Base-by-base conservation (phyloP, 2,888 invertebrate species). In the Tholera decimalis region DNA sequence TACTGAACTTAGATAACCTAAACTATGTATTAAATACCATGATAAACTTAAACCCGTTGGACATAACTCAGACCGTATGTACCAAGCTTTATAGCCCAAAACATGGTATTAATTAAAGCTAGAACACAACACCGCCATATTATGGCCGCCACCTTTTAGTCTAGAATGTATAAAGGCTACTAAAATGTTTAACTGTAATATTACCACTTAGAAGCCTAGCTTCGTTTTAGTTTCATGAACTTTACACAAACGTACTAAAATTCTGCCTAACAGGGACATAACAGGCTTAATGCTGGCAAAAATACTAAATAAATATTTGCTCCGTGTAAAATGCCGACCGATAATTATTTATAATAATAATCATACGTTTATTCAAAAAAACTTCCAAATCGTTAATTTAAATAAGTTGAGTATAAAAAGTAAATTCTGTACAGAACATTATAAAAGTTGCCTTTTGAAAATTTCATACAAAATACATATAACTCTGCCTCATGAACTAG, bases 71-170 rank as follows among this genome's bases (percentile, higher is more conserved):
- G n/a, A 50, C 51, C 47, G 74, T 72, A 66, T 70, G 41, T 65
- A 43, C 62, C 4, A 9, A 26, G 70, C 33, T 71, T 65, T 74
- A 79, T 66, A 41, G 20, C 62, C 41, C 47, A 60, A 62, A 71
- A 50, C 73, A 72, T 73, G 72, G 73, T 80, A 78, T 82, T 84
- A 74, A 78, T 80, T 82, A 78, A 76, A 65, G 55, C 41, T 57
- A 46, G 61, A 61, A 71, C 58, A 80, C 65, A 79, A 74, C 54
- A 44, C 24, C 56, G 60, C 68, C 72, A 66, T 69, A 69, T 75
- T 68, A 70, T 59, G 8, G 44, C 56, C 47, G 51, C 24, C 73
- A 64, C 63, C 54, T 63, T 63, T 62, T 68, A 55, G 28, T 28
- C 50, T 37, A 37, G 50, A 44, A 50, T 56, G 15, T 39, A 26